Evolutionary conservation across 2,888 invertebrate species (phyloP).

Genomic region (Hedychridium roseum): DNA sequence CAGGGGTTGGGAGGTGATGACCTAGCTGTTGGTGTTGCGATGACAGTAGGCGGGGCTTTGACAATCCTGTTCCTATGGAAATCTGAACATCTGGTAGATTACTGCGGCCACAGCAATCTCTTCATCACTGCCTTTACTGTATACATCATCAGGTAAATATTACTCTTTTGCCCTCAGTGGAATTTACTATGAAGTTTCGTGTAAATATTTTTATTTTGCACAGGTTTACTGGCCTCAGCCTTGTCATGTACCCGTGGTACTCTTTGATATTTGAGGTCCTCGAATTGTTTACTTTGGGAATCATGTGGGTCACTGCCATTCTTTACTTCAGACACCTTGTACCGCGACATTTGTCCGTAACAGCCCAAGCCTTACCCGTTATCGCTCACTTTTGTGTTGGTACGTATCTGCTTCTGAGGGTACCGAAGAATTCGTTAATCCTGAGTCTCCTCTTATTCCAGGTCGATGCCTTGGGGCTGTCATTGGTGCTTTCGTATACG

Average conservation of each 20-base stretch:
- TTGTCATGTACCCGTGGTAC: constrained; percentile 68
- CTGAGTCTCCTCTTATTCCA: constrained; percentile 47
- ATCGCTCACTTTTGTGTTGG: constrained; percentile 82
- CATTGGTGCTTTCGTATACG: constrained; percentile 66
- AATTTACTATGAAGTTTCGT: no score
- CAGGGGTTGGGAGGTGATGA: constrained; percentile 67
- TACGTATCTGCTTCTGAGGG: constrained; percentile 51
- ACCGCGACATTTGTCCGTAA: constrained; percentile 78
- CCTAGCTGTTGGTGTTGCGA: constrained; percentile 72
- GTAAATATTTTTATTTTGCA: not conserved
- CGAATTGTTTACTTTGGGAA: constrained; percentile 79
- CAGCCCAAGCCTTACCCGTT: constrained; percentile 81
- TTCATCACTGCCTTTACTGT: constrained; percentile 83
- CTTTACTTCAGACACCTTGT: constrained; percentile 83
- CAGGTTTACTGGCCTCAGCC: constrained; percentile 53
- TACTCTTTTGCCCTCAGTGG: not conserved
- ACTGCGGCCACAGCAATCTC: constrained; percentile 83
- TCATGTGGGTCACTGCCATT: constrained; percentile 83
- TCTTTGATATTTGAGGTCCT: constrained; percentile 76
- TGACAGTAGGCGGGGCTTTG: constrained; percentile 75
- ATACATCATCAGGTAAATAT: constrained; percentile 77
- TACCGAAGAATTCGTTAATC: no score
- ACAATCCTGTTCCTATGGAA: constrained; percentile 77
- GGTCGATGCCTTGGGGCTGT: constrained; percentile 79
- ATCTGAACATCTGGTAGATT: constrained; percentile 85